phyloP scores from a whole-genome alignment of 1,140 invertebrate species.

The Zaprionus davidi region DNA sequence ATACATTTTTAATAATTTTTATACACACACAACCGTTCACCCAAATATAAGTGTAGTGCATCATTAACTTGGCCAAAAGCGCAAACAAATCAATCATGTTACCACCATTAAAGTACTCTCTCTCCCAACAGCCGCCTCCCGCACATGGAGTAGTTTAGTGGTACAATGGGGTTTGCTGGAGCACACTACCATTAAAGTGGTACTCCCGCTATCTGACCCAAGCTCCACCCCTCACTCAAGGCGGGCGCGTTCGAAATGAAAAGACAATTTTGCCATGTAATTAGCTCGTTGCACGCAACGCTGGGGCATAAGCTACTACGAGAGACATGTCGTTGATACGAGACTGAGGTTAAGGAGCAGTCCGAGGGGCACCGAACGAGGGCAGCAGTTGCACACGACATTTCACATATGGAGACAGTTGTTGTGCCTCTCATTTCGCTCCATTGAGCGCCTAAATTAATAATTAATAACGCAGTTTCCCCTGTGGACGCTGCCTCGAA shows the following conservation, averaged over 20 bases:
- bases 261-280: conserved; percentile 75
- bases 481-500: conserved; percentile 21
- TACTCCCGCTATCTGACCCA: conserved; percentile 12
- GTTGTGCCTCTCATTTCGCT: conserved; percentile 42
- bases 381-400: conserved; percentile 19
- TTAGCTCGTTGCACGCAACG: conserved; percentile 57
- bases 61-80: conserved; percentile 64
- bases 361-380: not conserved
- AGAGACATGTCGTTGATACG: not conserved
- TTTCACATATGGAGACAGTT: conserved; percentile 36
- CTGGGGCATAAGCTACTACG: not conserved
- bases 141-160: conserved; percentile 2
- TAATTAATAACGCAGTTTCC: conserved; percentile 73
- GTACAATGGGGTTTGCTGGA: conserved; percentile 38
- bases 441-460: conserved; percentile 66
- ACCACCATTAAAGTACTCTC: conserved; percentile 52
- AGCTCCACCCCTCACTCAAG: conserved; percentile 14
- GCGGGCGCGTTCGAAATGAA: conserved; percentile 52
- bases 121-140: not conserved
- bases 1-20: conserved; percentile 53
- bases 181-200: conserved; percentile 45
- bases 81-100: conserved; percentile 74
- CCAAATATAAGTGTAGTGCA: conserved; percentile 16
- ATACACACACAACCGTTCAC: not conserved
- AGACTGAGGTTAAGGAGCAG: conserved; percentile 3